Conservation (phyloP, 2,797 vertebrate genomes). For the Menidia menidia region DNA sequence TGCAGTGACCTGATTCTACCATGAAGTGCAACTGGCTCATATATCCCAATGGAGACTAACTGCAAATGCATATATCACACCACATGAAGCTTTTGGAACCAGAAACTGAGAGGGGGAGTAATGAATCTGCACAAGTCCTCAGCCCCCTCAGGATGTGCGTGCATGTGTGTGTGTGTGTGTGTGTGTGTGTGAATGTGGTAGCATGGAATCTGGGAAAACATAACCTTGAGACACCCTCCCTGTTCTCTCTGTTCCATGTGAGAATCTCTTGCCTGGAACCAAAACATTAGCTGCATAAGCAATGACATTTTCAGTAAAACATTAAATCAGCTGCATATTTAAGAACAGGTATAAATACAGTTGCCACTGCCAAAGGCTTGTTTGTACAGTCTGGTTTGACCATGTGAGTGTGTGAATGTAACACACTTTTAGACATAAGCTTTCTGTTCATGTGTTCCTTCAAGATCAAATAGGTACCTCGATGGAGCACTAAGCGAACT, state of each 20-base stretch:
- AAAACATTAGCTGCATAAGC: constrained; percentile 61
- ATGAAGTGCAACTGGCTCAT: constrained; percentile 33
- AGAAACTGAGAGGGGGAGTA: constrained; percentile 54
- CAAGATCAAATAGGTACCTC: constrained; percentile 55
- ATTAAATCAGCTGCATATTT: constrained; percentile 40
- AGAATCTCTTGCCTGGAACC: constrained; percentile 67
- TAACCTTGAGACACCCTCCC: constrained; percentile 71
- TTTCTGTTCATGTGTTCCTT: constrained; percentile 28
- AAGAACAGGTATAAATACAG: constrained; percentile 50
- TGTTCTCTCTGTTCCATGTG: constrained; percentile 55
- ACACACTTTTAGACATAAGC: constrained; percentile 28
- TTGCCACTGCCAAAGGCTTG: constrained; percentile 26
- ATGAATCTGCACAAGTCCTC: constrained; percentile 63
- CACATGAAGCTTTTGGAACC: constrained; percentile 43
- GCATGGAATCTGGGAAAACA: constrained; percentile 63
- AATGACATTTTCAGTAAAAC: constrained; percentile 46
- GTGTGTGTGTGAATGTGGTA: constrained; percentile 17
- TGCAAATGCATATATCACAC: constrained; percentile 52
- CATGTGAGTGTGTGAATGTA: constrained; percentile 21
- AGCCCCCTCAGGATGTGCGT: constrained; percentile 38
- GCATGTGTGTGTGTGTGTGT: constrained; percentile 11
- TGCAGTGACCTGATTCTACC: constrained; percentile 30
- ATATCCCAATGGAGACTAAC: constrained; percentile 41
- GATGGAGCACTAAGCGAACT: constrained; percentile 36
- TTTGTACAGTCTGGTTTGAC: constrained; percentile 40